A percentile compares a stretch with the other conserved stretches of the same genome.
phyloP scores from a whole-genome alignment of 2,797 vertebrate genomes.

The Helarctos malayanus region DNA sequence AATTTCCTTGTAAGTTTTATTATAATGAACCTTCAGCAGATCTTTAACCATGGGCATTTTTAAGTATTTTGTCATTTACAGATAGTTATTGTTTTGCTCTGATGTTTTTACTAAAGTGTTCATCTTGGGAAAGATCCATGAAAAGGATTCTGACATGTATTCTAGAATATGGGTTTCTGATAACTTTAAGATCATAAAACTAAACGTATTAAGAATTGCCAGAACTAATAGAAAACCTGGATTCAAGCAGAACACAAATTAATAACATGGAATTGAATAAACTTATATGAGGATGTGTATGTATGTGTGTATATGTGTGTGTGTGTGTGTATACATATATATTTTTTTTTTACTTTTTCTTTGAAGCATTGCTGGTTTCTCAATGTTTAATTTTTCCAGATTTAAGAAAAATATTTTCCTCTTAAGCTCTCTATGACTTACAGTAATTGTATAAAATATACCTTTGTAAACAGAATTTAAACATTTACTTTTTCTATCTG shows the following conservation, averaged over 20 bases:
- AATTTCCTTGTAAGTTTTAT: not conserved
- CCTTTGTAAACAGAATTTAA: not conserved
- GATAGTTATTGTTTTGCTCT: not conserved
- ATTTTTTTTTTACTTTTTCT: not conserved
- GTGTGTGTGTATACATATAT: not conserved
- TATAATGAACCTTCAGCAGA: not conserved
- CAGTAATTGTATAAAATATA: not conserved
- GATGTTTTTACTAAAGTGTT: not conserved
- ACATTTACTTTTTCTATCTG: not conserved
- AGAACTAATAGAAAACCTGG: not conserved
- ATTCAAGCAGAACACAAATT: not conserved
- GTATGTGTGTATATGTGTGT: no score
- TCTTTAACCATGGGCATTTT: not conserved
- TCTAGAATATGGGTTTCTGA: not conserved
- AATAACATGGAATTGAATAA: not conserved
- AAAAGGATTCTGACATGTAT: not conserved
- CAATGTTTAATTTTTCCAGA: not conserved
- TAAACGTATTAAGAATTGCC: not conserved
- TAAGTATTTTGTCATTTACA: not conserved
- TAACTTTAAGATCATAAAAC: not conserved
- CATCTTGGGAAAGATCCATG: not conserved
- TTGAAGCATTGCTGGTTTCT: not conserved
- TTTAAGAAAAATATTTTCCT: not conserved
- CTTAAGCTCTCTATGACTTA: not conserved
- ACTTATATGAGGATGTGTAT: not conserved